Percentiles rank a stretch among this genome's conserved stretches.
Evolutionary conservation across 2,113 vertebrate species (phyloP).

Genomic region (Acanthochromis polyacanthus): DNA sequence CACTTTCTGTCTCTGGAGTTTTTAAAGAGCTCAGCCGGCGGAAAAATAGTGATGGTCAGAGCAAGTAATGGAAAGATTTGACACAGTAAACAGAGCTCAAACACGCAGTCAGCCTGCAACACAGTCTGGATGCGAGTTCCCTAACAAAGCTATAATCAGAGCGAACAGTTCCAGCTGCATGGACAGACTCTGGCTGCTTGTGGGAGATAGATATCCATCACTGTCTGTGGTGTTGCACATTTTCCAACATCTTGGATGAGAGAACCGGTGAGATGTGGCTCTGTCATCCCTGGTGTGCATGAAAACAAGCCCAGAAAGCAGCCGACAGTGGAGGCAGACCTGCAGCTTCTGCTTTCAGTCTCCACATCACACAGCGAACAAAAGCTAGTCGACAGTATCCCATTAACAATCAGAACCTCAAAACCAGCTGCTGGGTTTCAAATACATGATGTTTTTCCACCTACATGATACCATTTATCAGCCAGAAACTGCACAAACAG

Average conservation of each 20-base stretch:
- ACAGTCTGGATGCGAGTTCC: neutral
- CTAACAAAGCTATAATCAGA: neutral
- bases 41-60: slow-evolving; percentile 7
- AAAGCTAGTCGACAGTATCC: neutral
- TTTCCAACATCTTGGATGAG: neutral
- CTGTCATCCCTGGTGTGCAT: neutral
- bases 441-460: too few species aligned
- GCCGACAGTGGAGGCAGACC: neutral
- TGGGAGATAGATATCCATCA: neutral
- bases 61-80: slow-evolving; percentile 15
- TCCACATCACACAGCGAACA: neutral
- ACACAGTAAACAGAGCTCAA: neutral
- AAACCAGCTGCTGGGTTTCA: too few species aligned
- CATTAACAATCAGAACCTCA: too few species aligned
- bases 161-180: neutral
- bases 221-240: neutral
- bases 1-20: slow-evolving; percentile 3
- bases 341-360: neutral
- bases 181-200: neutral
- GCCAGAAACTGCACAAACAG: too few species aligned
- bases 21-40: neutral
- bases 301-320: neutral
- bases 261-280: neutral
- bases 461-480: too few species aligned
- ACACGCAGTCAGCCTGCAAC: neutral